phyloP scores from a whole-genome alignment of 2,797 vertebrate genomes.

The Steatocranus sp. region DNA sequence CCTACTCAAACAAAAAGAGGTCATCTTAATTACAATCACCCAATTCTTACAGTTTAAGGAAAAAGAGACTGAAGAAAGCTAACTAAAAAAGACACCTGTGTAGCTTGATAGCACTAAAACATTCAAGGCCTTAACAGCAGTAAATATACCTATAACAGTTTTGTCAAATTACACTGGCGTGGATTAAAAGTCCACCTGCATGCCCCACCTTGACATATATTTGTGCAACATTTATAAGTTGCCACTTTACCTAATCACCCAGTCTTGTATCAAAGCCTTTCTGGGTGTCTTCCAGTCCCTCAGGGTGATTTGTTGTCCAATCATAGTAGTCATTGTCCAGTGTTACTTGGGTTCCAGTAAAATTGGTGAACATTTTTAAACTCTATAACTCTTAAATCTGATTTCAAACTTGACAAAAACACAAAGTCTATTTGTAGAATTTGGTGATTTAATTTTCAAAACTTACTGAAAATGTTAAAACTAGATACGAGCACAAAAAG shows the following conservation, averaged over 20 bases:
- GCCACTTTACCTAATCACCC: not conserved
- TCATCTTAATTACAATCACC: not conserved
- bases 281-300: not conserved
- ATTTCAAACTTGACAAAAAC: not conserved
- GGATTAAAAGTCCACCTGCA: not conserved
- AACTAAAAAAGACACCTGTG: not conserved
- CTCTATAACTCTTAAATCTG: not conserved
- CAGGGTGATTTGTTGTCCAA: not conserved
- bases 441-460: not conserved
- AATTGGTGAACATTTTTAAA: not conserved
- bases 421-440: not conserved
- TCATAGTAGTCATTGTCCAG: not conserved
- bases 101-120: not conserved
- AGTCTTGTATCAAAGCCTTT: not conserved
- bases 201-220: not conserved
- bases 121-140: not conserved
- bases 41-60: fast-evolving
- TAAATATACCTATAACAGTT: not conserved
- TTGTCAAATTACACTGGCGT: fast-evolving
- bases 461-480: not conserved
- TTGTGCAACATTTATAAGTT: not conserved
- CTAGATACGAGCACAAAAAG: not conserved
- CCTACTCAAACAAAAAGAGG: not conserved
- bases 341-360: fast-evolving
- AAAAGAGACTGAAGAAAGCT: not conserved